Evolutionary conservation across 2,888 invertebrate species (phyloP), one percentile per base, ranked within the genome.

Genomic region (Nymphalis polychloros): DNA sequence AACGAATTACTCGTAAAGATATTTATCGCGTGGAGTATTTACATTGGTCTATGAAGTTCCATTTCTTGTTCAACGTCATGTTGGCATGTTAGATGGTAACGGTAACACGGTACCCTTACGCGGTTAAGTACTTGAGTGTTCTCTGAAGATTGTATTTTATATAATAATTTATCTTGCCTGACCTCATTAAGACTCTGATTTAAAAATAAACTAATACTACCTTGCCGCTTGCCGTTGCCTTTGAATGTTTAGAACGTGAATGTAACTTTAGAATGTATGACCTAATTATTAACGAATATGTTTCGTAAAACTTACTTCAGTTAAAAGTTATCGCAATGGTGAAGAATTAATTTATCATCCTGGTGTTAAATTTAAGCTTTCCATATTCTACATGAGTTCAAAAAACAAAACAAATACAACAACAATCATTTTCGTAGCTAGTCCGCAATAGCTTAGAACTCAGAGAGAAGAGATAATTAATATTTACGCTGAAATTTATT

Each of bases 351-450:
- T 31, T 31, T 27, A 3, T 1, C 3, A 27, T 31, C 27, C 27
- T 6, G 27, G 27, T 31, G 5, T 76, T 72, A 77, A 80, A 79
- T 84, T 84, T 85, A 82, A 84, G 85, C 85, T 86, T 83, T 83
- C 78, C 76, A 73, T 78, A 63, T 77, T 76, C 76, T 77, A 85
- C 80, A 80, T 74, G 74, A 73, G 73, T 77, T 78, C 79, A 76
- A 72, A 73, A 31, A 31, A 50, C 53, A 27, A 55, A 65, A 57
- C 68, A 50, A 77, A 76, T 73, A 47, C 47, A 23, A 35, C 76
- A 74, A 75, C 71, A 68, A 65, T 74, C 71, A 76, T 77, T 76
- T 72, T 23, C 53, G 53, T 27, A 31, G 53, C 53, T 55, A 27
- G 53, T 76, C 73, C 73, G 69, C 71, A 67, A 71, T 76, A 63